These are phyloP conservation scores for Anticlea derivata DNA, from an alignment of 2,888 invertebrate genomes.

Conservation along the genomic window DNA sequence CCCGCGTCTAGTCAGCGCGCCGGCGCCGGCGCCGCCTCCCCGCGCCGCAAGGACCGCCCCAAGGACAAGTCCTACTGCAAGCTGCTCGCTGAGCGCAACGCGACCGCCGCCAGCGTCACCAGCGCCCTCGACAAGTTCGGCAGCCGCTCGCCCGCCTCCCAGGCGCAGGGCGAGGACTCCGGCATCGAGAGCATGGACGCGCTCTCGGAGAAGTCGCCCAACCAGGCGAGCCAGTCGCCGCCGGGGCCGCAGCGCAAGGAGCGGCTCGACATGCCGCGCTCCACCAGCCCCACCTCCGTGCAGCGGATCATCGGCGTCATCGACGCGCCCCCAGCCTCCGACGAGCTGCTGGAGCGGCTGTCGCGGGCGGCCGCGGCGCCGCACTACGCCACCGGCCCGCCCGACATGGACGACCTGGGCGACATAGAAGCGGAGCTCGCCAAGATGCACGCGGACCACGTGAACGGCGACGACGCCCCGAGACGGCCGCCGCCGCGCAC, in stretches of 20 bases:
- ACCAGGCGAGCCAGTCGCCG: constrained; percentile 90
- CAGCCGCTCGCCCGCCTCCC: constrained; percentile 75
- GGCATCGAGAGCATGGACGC: constrained; percentile 97
- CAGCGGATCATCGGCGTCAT: constrained; percentile 76
- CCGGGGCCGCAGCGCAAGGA: constrained; percentile 76
- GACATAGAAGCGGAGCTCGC: constrained; percentile 89
- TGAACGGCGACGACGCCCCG: constrained; percentile 66
- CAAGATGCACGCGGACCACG: constrained; percentile 84
- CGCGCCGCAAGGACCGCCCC: constrained; percentile 67
- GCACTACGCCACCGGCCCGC: constrained; percentile 64
- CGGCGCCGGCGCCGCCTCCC: constrained; percentile 53
- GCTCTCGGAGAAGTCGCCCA: constrained; percentile 95
- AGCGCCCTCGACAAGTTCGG: constrained; percentile 62
- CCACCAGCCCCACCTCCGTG: constrained; percentile 71
- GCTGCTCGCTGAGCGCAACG: constrained; percentile 74
- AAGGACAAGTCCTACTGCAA: constrained; percentile 84
- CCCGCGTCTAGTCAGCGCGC: constrained; percentile 46
- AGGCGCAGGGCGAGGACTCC: constrained; percentile 92
- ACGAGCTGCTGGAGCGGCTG: constrained; percentile 60
- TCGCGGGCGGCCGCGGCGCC: constrained; percentile 56
- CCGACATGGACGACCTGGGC: constrained; percentile 77
- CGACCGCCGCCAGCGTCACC: constrained; percentile 42
- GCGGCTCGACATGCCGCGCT: constrained; percentile 71
- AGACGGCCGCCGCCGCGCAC: constrained; percentile 59
- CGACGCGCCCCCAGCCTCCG: constrained; percentile 59